These are phyloP conservation scores for Nesogale talazaci DNA, from an alignment of 2,113 vertebrate species.

Conservation along the genomic window DNA sequence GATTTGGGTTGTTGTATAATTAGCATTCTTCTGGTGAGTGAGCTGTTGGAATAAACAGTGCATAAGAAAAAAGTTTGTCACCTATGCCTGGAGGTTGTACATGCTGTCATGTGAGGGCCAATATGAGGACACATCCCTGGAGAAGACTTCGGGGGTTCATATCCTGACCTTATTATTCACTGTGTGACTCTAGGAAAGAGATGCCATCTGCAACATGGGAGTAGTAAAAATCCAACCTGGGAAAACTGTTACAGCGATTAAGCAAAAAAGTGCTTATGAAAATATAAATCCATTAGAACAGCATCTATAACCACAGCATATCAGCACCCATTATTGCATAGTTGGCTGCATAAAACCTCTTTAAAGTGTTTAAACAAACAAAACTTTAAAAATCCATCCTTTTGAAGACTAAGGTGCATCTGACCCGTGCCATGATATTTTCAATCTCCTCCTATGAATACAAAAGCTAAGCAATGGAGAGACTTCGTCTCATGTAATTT, in stretches of 20 bases:
- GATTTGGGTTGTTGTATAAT: not conserved
- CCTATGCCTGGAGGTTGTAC: not conserved
- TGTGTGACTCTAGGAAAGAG: not conserved
- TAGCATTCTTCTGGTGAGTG: not conserved
- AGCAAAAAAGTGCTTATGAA: not conserved
- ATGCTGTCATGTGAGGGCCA: not conserved
- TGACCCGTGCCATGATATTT: no score
- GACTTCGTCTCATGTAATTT: no score
- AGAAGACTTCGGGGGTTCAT: not conserved
- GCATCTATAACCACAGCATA: no score
- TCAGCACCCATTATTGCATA: not conserved
- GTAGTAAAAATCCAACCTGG: not conserved
- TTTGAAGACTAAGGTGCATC: no score
- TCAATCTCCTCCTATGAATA: no score
- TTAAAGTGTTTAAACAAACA: no score
- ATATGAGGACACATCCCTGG: not conserved
- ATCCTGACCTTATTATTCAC: not conserved
- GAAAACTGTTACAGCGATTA: not conserved
- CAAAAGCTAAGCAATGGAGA: no score
- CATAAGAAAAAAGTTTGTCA: not conserved
- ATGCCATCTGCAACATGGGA: not conserved
- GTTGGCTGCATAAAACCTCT: not conserved
- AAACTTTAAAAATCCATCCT: no score
- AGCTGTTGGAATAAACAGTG: not conserved
- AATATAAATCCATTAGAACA: not conserved